Conservation (phyloP, 2,888 invertebrate species). For the Anarsia innoxiella region DNA sequence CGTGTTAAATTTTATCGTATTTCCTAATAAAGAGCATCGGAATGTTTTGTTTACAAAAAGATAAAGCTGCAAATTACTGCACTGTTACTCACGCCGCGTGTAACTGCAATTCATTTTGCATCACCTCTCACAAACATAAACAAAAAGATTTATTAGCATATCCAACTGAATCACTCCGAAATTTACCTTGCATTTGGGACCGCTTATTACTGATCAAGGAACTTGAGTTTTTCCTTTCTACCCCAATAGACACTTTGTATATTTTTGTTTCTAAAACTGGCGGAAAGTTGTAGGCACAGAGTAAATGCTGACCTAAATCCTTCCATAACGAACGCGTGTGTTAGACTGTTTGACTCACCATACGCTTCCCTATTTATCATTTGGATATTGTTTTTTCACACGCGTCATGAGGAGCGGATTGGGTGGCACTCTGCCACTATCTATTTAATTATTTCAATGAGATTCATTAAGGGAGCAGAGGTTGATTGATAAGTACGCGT, state of each 20-base stretch:
- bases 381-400: slow-evolving; percentile 3
- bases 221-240: slow-evolving; percentile 1
- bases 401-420: slow-evolving; percentile 19
- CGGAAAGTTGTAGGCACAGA: neutral
- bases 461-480: slow-evolving; percentile 31
- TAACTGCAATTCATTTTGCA: slow-evolving; percentile 32
- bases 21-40: slow-evolving; percentile 33
- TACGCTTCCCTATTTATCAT: slow-evolving; percentile 6
- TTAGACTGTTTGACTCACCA: slow-evolving; percentile 1
- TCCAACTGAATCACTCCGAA: neutral
- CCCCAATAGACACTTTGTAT: slow-evolving; percentile 2
- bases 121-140: slow-evolving; percentile 33
- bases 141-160: slow-evolving; percentile 20
- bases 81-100: slow-evolving; percentile 36
- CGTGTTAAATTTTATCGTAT: neutral
- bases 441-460: slow-evolving; percentile 34
- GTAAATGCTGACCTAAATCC: slow-evolving; percentile 4
- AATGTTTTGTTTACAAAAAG: slow-evolving; percentile 32
- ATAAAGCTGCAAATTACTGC: slow-evolving; percentile 31
- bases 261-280: slow-evolving; percentile 5
- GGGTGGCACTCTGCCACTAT: slow-evolving; percentile 18
- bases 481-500: slow-evolving; percentile 28
- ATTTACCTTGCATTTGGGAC: slow-evolving; percentile 1
- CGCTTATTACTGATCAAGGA: neutral
- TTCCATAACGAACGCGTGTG: slow-evolving; percentile 8